Conservation (phyloP, 2,888 invertebrate species). For the Epinotia brunnichana region DNA sequence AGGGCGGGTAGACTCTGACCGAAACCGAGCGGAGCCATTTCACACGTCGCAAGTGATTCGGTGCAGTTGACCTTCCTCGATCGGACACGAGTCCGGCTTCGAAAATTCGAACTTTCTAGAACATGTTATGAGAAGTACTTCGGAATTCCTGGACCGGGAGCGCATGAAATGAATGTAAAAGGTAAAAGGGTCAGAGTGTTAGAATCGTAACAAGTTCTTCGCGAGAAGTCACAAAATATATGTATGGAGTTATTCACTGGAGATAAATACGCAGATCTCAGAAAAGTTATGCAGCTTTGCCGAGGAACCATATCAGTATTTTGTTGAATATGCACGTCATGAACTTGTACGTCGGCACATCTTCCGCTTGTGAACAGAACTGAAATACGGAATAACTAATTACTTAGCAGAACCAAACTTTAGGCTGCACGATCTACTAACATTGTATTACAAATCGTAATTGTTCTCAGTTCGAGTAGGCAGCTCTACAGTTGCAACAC, state of each 20-base stretch:
- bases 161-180: slow-evolving; percentile 23
- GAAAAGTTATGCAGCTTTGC: not conserved
- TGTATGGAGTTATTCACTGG: not conserved
- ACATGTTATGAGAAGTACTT: slow-evolving; percentile 28
- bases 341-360: not conserved
- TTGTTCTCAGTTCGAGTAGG: slow-evolving; percentile 33
- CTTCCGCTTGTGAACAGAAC: not conserved
- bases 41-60: slow-evolving; percentile 47
- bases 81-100: slow-evolving; percentile 17
- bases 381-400: slow-evolving; percentile 15
- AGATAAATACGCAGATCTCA: not conserved
- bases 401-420: slow-evolving; percentile 9
- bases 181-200: slow-evolving; percentile 1
- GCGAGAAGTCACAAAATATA: slow-evolving; percentile 3
- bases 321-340: not conserved
- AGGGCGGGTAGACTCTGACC: slow-evolving; percentile 55
- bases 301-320: not conserved
- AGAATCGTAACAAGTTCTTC: not conserved
- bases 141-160: slow-evolving; percentile 11
- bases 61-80: slow-evolving; percentile 28
- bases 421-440: slow-evolving; percentile 16
- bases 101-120: slow-evolving; percentile 41
- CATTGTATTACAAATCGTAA: slow-evolving; percentile 30
- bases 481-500: slow-evolving; percentile 35
- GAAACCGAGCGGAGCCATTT: slow-evolving; percentile 52